Evolutionary conservation across 2,113 vertebrate genomes (phyloP).

Genomic region (Echinops telfairi): DNA sequence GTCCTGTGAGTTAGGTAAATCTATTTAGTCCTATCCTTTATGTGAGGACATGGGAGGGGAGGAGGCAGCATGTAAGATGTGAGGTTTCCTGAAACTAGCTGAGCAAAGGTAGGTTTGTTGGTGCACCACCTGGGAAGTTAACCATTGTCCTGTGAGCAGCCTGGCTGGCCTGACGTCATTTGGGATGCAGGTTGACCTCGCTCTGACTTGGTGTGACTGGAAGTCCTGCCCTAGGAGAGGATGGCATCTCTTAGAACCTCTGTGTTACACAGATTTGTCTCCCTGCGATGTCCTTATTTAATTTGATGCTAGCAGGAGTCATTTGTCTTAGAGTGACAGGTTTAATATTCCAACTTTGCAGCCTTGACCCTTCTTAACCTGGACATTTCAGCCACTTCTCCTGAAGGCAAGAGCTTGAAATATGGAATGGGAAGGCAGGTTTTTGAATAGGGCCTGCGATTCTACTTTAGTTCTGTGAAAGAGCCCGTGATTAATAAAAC

Average conservation of each 20-base stretch:
- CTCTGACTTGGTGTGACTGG: background rate
- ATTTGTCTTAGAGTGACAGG: constrained; percentile 12
- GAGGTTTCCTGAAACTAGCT: background rate
- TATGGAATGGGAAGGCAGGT: constrained; percentile 15
- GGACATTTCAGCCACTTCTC: background rate
- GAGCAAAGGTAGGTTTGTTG: background rate
- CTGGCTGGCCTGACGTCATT: background rate
- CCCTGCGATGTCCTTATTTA: background rate
- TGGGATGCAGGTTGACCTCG: constrained; percentile 4
- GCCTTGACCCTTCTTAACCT: background rate
- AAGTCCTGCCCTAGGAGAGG: constrained; percentile 21
- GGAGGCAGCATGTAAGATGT: background rate
- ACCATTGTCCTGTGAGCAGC: background rate
- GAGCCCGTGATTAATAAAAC: constrained; percentile 26
- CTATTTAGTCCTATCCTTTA: background rate
- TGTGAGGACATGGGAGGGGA: background rate
- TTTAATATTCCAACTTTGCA: constrained; percentile 46
- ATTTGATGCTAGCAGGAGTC: background rate
- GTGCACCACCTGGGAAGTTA: background rate
- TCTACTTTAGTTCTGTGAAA: constrained; percentile 24
- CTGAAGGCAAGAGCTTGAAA: constrained; percentile 20
- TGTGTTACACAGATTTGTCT: constrained; percentile 6
- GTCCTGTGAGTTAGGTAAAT: background rate
- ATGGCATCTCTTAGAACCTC: background rate
- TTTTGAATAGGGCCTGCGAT: background rate